Evolutionary conservation across 2,888 invertebrate species (phyloP).

Genomic region (Lochmaea crataegi): DNA sequence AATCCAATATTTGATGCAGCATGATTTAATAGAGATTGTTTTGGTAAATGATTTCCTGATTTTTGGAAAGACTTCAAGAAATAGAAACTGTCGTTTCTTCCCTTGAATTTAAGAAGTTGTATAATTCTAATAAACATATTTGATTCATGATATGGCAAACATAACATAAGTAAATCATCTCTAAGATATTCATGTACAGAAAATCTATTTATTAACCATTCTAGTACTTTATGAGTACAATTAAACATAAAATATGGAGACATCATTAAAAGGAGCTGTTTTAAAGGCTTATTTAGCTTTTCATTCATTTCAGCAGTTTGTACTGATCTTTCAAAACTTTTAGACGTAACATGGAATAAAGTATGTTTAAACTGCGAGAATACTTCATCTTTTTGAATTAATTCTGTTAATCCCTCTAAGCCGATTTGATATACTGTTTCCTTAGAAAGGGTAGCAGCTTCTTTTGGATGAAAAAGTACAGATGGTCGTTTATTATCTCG

Average conservation of each 20-base stretch:
- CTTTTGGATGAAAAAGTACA: slow-evolving; percentile 88
- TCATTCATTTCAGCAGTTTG: slow-evolving; percentile 80
- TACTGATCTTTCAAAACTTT: slow-evolving; percentile 84
- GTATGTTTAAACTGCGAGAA: slow-evolving; percentile 81
- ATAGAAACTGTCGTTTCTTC: slow-evolving; percentile 74
- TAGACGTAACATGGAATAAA: slow-evolving; percentile 81
- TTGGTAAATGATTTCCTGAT: slow-evolving; percentile 79
- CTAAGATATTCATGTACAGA: slow-evolving; percentile 90
- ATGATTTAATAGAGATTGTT: slow-evolving; percentile 78
- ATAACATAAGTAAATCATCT: slow-evolving; percentile 81
- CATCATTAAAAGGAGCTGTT: slow-evolving; percentile 81
- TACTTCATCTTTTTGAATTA: slow-evolving; percentile 77
- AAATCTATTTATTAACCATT: slow-evolving; percentile 94
- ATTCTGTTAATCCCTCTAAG: slow-evolving; percentile 84
- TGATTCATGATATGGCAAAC: slow-evolving; percentile 94
- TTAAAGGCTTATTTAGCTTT: slow-evolving; percentile 79
- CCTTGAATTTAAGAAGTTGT: slow-evolving; percentile 77
- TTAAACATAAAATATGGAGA: slow-evolving; percentile 91
- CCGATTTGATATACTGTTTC: slow-evolving; percentile 91
- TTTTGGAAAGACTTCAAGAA: slow-evolving; percentile 83
- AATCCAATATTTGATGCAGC: slow-evolving; percentile 74
- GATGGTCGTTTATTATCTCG: slow-evolving; percentile 79
- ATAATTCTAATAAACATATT: slow-evolving; percentile 86
- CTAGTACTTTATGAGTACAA: slow-evolving; percentile 89
- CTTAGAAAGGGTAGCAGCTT: slow-evolving; percentile 87